These are phyloP conservation scores for Pristionchus entomophagus DNA, from an alignment of 2,888 invertebrate species.

Conservation along the genomic window DNA sequence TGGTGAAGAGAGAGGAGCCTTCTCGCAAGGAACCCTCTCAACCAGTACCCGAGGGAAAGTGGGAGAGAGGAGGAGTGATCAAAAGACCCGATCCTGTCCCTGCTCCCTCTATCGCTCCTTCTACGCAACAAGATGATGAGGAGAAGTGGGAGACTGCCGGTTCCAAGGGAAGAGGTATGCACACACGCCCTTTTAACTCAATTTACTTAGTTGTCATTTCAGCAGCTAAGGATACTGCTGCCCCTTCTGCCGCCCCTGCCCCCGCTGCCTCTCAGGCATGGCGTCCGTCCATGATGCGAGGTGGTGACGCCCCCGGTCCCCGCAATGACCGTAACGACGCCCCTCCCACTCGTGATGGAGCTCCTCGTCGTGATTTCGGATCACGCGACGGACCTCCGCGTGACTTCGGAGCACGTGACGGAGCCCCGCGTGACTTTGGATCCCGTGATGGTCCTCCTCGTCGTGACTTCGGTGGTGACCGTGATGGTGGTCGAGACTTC, in stretches of 20 bases:
- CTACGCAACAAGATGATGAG: slow-evolving; percentile 13
- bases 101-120: neutral
- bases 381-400: neutral
- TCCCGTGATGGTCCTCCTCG: neutral
- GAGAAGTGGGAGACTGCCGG: slow-evolving; percentile 43
- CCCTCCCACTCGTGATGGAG: neutral
- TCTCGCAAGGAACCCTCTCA: neutral
- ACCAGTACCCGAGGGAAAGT: neutral
- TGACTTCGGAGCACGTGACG: neutral
- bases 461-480: neutral
- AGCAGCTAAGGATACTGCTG: neutral
- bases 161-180: slow-evolving; percentile 17
- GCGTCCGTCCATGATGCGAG: neutral
- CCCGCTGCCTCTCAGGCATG: slow-evolving; percentile 18
- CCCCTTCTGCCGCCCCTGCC: neutral
- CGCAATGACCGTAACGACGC: neutral
- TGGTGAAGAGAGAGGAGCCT: slow-evolving; percentile 40
- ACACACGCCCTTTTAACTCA: neutral
- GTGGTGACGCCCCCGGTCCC: neutral
- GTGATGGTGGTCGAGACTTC: slow-evolving; percentile 11
- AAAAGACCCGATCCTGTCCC: slow-evolving; percentile 20
- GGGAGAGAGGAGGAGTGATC: slow-evolving; percentile 38
- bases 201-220: neutral
- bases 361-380: neutral
- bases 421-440: neutral